phyloP scores from a whole-genome alignment of 2,113 vertebrate species.

The Sorex fumeus region DNA sequence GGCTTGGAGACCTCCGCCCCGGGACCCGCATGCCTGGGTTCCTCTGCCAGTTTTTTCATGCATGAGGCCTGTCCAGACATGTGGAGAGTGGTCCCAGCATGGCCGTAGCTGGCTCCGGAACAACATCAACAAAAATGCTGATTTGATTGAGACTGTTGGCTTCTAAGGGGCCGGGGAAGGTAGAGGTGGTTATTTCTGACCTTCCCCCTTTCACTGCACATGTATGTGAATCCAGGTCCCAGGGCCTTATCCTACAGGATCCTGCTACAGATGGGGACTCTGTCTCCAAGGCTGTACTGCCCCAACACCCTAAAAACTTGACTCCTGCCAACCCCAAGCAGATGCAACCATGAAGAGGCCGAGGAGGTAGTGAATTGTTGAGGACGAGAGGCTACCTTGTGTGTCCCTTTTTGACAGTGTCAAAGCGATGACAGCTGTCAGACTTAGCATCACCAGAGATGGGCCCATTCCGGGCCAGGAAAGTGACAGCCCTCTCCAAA shows the following conservation, averaged over 20 bases:
- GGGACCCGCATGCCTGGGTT: too few species aligned
- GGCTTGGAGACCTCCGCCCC: too few species aligned
- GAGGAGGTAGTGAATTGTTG: not conserved
- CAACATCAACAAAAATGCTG: too few species aligned
- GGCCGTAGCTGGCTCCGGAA: too few species aligned
- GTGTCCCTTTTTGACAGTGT: conserved; percentile 50
- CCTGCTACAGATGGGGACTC: not conserved
- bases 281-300: not conserved
- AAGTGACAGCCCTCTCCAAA: conserved; percentile 66
- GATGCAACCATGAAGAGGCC: not conserved
- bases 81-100: too few species aligned
- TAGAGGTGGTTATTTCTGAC: too few species aligned
- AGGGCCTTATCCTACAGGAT: conserved; percentile 12
- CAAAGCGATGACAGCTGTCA: conserved; percentile 83
- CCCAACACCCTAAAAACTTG: conserved; percentile 55
- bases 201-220: not conserved
- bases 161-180: not conserved
- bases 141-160: not conserved
- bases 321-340: conserved; percentile 62
- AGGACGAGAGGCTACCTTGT: conserved; percentile 63
- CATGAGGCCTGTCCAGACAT: too few species aligned
- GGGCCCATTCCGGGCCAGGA: conserved; percentile 72
- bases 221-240: not conserved
- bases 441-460: conserved; percentile 61
- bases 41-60: too few species aligned